phyloP scores from a whole-genome alignment of 92 coral and sea anemone genomes.

The Parazoanthus atlanticus region DNA sequence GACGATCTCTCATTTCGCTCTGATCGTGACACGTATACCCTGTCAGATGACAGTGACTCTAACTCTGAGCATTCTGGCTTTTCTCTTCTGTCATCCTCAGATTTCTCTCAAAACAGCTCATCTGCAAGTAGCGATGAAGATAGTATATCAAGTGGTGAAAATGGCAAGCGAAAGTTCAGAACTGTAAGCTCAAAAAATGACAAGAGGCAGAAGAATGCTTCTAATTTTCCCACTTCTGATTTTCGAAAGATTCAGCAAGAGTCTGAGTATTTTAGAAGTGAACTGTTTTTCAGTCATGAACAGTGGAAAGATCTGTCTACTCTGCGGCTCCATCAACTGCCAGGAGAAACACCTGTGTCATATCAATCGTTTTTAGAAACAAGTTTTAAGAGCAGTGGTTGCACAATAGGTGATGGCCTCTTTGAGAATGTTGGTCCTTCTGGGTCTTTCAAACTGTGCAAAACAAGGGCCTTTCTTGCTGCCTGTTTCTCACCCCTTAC shows the following conservation, averaged over 20 bases:
- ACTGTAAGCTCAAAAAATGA: background rate
- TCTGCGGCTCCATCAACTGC: background rate
- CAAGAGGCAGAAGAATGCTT: background rate
- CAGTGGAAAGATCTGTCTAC: conserved; percentile 17
- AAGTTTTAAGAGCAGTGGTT: background rate
- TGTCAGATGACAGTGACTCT: no score
- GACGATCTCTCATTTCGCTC: no score
- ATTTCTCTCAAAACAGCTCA: no score
- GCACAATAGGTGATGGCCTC: background rate
- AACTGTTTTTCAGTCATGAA: background rate
- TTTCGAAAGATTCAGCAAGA: background rate
- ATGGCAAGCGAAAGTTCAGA: no score
- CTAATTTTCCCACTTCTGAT: background rate
- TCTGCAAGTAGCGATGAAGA: no score
- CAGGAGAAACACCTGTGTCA: background rate
- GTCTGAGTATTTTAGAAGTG: background rate
- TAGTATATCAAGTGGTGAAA: no score
- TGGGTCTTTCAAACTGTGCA: background rate
- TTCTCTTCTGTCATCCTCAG: no score
- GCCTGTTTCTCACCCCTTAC: background rate
- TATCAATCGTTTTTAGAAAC: background rate
- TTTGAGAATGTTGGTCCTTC: no score
- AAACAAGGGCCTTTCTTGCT: conserved; percentile 26
- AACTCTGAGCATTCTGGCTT: no score
- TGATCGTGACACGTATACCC: no score